Evolutionary conservation across 2,888 invertebrate species (phyloP).

Genomic region (Scaptodrosophila latifasciaeformis): DNA sequence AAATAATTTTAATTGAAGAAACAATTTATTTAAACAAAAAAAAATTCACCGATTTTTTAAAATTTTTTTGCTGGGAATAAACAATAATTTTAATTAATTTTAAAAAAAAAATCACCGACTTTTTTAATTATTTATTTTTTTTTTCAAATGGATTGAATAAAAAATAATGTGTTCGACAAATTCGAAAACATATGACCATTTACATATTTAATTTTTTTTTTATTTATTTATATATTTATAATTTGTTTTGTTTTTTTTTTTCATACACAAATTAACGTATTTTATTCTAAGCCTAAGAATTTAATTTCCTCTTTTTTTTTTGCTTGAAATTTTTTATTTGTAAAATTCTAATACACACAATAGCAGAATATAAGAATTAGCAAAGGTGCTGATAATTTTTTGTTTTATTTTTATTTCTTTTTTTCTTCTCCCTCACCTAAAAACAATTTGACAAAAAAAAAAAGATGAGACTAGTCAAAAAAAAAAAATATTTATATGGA

Average conservation of each 20-base stretch:
- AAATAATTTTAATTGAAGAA: too few species aligned
- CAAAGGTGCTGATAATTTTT: background rate
- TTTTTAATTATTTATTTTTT: too few species aligned
- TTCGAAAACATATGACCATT: constrained; percentile 35
- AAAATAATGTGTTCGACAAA: too few species aligned
- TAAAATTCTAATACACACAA: background rate
- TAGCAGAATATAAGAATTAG: background rate
- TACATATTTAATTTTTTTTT: constrained; percentile 25
- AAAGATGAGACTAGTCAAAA: too few species aligned
- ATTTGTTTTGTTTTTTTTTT: constrained; percentile 5
- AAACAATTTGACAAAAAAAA: background rate
- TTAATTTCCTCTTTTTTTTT: constrained; percentile 1
- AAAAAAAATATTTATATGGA: too few species aligned
- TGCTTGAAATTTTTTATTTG: constrained; percentile 1
- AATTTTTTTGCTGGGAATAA: too few species aligned
- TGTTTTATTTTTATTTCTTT: constrained; percentile 1
- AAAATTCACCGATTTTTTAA: too few species aligned
- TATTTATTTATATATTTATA: constrained; percentile 23
- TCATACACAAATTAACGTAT: constrained; percentile 27
- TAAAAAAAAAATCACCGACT: too few species aligned
- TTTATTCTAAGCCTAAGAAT: constrained; percentile 1
- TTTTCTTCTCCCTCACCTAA: constrained; percentile 2
- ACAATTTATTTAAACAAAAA: too few species aligned
- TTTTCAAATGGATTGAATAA: too few species aligned
- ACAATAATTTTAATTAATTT: too few species aligned